Base-by-base conservation (phyloP, 2,888 invertebrate genomes). In the Erebia palarica region DNA sequence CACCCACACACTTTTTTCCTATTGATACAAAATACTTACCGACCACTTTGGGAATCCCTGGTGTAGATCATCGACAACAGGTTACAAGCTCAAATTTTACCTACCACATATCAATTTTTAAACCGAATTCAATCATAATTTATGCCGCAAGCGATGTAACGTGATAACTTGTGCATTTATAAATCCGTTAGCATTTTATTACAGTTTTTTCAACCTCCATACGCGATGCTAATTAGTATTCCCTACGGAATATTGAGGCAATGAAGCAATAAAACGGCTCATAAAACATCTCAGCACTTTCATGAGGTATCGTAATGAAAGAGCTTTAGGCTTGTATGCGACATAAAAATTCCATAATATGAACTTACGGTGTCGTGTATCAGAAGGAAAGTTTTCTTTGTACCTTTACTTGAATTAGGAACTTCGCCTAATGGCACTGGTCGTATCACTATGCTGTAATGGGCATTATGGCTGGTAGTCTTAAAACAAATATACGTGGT, bases 241-340 rank as follows among this genome's bases (percentile, higher is more conserved):
- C 67, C 65, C 65, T 58, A 65, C 67, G 51, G 67, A 68, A 74
- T 75, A 73, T 75, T 68, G 68, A 73, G 73, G 73, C 69, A 75
- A 73, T 75, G 75, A 71, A 71, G 73, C 71, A 73, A 75, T 75
- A 73, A 75, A 75, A 69, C 65, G 73, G 69, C 67, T 67, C 75
- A 73, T 75, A 75, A 75, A 75, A 73, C 73, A 73, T 75, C 75
- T 71, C 73, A 60, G 73, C 73, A 71, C 73, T 73, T 73, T 75
- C 71, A 68, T 65, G 69, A 69, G 71, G 68, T 61, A 68, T 70
- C 65, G 66, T 65, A 65, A 73, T 67, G 66, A 71, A 71, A 71
- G 68, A 71, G 71, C 71, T 71, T 64, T 66, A 68, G 68, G 68
- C 73, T 71, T 60, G 71, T 69, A 66, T 67, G 71, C 69, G 71